Base-by-base conservation (phyloP, 1,140 invertebrate species). In the Neuroterus valhalla region DNA sequence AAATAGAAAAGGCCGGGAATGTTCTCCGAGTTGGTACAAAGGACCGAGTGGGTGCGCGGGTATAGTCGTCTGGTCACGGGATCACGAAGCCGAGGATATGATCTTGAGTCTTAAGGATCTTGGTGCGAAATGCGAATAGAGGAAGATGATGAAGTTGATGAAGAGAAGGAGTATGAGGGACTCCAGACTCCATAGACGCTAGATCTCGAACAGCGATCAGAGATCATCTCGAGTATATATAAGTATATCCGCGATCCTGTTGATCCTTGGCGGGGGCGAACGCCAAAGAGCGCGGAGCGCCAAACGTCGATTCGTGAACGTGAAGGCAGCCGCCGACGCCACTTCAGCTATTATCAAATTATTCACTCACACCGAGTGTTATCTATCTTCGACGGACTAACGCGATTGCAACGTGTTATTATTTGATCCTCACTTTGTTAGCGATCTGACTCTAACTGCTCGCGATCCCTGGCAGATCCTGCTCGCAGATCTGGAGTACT, bases 351-450 rank as follows among this genome's bases (percentile, higher is more conserved):
- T 89, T 89, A 89, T 89, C 88, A 88, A 89, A 88, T 89, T 89
- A 89, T 89, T 88, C 87, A 88, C 88, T 89, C 87, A 86, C 83
- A 85, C 82, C 82, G 87, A 76, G 78, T 85, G 85, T 85, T 84
- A 88, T 89, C 86, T 85, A 89, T 89, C 88, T 88, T 89, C 84
- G 75, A 78, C 31, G 31, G 31, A 10, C 77, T 75, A 78, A 74
- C 83, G 68, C 83, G 82, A 85, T 86, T 85, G 78, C 80, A 89
- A 88, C 87, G 84, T 89, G 86, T 89, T 89, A 89, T 89, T 89
- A 89, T 89, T 89, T 87, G 86, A 89, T 89, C 87, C 86, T 89
- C 88, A 89, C 88, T 89, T 89, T 89, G 87, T 89, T 89, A 88
- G 87, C 85, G 82, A 89, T 89, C 86, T 83, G 80, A 85, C 81